Base-by-base conservation (phyloP, 2,113 vertebrate species). In the Sisor rabdophorus region DNA sequence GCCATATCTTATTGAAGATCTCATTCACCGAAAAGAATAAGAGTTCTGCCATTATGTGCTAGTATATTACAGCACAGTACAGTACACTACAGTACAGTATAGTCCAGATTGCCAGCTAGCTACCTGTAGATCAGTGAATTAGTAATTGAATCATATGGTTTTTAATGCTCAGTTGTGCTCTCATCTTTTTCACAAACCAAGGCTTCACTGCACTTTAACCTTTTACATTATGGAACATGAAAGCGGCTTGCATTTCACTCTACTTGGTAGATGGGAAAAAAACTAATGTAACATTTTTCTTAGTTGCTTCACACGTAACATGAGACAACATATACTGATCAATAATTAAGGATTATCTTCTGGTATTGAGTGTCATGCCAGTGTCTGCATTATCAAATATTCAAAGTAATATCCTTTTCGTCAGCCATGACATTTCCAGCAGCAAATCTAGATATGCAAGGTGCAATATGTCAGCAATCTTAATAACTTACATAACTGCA, bases 291-390 rank as follows among this genome's bases (percentile, higher is more conserved):
- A 9, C 59, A 71, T 65, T 55, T 55, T 68, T 47, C 56, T 56
- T 64, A 10, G 61, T 40, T 24, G 40, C 26, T 75, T n/a, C 44
- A 19, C 26, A 28, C 19, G 24, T 80, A 89, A 88, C 85, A 72
- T 59, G 86, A 89, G 79, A 85, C 89, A 84, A 47, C 82, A 90
- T 88, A 86, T 88, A 79, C 74, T 32, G 80, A 87, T 92, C 79
- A 91, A 91, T 92, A 87, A 91, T 92, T 91, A 71, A 92, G 26
- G 22, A 8, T 48, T 2, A 63, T 87, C 19, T 9, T 11, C 17
- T 9, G 44, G 54, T 52, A 47, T 52, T 48, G 26, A 19, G 63
- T 40, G 32, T 44, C 61, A 12, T 22, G 15, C n/a, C 44, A 36
- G 61, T 64, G 36, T 11, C 59, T 65, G 69, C 26, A 17, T 52